phyloP scores from a whole-genome alignment of 1,140 invertebrate genomes.

The Mactra quadrangularis region DNA sequence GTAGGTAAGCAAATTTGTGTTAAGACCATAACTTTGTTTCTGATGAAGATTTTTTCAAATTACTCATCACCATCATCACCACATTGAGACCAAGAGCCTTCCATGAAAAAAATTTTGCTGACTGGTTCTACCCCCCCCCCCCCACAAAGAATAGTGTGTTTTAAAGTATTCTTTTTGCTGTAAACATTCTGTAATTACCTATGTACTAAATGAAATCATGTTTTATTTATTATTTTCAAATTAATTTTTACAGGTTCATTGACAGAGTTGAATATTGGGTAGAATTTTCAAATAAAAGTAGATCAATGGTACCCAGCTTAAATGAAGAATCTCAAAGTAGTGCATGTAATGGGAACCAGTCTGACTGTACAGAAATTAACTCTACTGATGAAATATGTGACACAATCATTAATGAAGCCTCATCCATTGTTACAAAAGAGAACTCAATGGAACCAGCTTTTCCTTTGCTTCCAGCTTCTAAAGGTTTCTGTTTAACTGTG shows the following conservation, averaged over 20 bases:
- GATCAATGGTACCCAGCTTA: not conserved
- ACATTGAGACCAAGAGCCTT: no score
- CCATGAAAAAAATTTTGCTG: no score
- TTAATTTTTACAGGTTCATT: constrained; percentile 37
- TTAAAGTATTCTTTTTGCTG: no score
- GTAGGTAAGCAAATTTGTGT: no score
- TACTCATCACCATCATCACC: no score
- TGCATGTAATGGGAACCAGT: constrained; percentile 12
- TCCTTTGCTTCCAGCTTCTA: constrained; percentile 50
- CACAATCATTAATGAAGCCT: not conserved
- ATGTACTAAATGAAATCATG: no score
- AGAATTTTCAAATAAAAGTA: constrained; percentile 5
- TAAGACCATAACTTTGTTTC: no score
- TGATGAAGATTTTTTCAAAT: no score
- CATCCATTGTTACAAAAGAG: not conserved
- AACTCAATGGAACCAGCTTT: constrained; percentile 15
- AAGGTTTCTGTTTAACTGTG: constrained; percentile 52
- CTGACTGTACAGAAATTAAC: not conserved
- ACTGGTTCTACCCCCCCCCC: no score
- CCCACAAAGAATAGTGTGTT: no score
- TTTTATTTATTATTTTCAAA: no score
- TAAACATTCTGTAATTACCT: no score
- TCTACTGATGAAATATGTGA: not conserved
- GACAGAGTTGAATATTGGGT: constrained; percentile 43
- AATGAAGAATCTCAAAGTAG: not conserved